phyloP scores from a whole-genome alignment of 1,140 invertebrate species.

The Cotesia vestalis region DNA sequence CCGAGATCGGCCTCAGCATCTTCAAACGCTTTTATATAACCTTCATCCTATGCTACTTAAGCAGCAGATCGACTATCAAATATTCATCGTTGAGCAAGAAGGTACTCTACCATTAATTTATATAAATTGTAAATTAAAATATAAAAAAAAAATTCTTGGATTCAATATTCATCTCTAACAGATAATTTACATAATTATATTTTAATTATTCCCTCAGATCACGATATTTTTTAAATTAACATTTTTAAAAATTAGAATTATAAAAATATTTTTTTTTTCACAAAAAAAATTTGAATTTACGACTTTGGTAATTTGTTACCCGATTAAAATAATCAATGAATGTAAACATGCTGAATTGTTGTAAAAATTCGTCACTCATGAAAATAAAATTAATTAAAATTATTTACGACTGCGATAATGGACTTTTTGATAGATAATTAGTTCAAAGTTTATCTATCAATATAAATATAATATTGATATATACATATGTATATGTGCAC shows the following conservation, averaged over 20 bases:
- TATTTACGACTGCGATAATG: conserved; percentile 16
- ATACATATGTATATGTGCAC: not conserved
- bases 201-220: too few relatives aligned
- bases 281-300: not conserved
- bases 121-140: not conserved
- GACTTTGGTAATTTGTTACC: not conserved
- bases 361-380: conserved; percentile 18
- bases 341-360: conserved; percentile 9
- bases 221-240: too few relatives aligned
- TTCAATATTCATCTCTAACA: too few relatives aligned
- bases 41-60: conserved; percentile 90
- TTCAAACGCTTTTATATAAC: conserved; percentile 84
- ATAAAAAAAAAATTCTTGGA: too few relatives aligned
- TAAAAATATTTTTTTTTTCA: too few relatives aligned
- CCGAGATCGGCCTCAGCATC: conserved; percentile 84
- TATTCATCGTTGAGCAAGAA: conserved; percentile 94
- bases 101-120: conserved; percentile 58
- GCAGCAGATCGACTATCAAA: conserved; percentile 92
- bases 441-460: not conserved
- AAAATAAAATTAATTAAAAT: not conserved
- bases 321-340: too few relatives aligned
- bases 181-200: too few relatives aligned
- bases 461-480: not conserved
- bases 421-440: conserved; percentile 2
- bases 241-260: too few relatives aligned